These are phyloP conservation scores for Drosophila funebris DNA, from an alignment of 1,140 invertebrate genomes.

Conservation along the genomic window DNA sequence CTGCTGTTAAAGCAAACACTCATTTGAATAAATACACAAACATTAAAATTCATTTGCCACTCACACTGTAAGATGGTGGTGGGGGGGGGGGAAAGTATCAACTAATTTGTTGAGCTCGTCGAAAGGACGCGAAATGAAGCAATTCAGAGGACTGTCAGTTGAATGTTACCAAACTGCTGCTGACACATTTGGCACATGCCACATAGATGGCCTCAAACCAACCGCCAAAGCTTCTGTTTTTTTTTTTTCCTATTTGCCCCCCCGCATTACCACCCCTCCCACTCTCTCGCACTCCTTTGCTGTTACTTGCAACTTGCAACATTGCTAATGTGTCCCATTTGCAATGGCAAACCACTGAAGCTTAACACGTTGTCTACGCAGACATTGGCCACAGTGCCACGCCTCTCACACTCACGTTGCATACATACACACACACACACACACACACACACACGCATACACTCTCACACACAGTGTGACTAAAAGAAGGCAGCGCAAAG, in stretches of 20 bases:
- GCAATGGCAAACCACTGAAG: slow-evolving; percentile 78
- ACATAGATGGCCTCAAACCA: slow-evolving; percentile 16
- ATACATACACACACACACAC: background rate
- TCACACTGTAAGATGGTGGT: background rate
- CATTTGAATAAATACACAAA: slow-evolving; percentile 27
- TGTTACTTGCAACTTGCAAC: slow-evolving; percentile 47
- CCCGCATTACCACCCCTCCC: background rate
- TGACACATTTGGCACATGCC: slow-evolving; percentile 74
- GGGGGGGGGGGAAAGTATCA: slow-evolving; percentile 1
- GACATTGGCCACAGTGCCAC: slow-evolving; percentile 53
- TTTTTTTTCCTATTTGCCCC: background rate
- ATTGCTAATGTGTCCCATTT: slow-evolving; percentile 81
- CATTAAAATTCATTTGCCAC: slow-evolving; percentile 30
- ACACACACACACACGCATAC: background rate
- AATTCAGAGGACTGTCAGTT: slow-evolving; percentile 27
- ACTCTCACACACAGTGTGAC: background rate
- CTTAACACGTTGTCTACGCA: slow-evolving; percentile 81
- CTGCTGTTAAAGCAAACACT: slow-evolving; percentile 18
- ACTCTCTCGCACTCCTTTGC: background rate
- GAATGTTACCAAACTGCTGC: slow-evolving; percentile 30
- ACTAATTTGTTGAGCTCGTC: slow-evolving; percentile 28
- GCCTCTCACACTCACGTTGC: slow-evolving; percentile 29
- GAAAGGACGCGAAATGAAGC: slow-evolving; percentile 25
- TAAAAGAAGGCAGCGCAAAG: slow-evolving; percentile 32
- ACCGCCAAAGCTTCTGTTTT: background rate